A percentile compares a stretch with the other conserved stretches of the same genome.
Evolutionary conservation across 2,888 invertebrate genomes (phyloP).

Genomic region (Dynastes tityus): DNA sequence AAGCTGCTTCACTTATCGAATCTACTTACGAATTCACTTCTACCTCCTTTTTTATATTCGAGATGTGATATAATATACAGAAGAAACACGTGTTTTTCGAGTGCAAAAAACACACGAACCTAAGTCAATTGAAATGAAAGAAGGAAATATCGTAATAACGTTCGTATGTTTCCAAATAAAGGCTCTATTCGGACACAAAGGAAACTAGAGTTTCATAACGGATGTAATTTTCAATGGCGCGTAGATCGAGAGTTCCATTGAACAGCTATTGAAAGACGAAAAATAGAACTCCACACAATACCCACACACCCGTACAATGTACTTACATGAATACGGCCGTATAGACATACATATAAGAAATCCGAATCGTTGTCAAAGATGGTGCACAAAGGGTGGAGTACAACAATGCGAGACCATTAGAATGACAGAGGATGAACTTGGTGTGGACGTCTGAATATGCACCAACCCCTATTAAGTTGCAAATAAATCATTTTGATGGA

Average conservation of each 20-base stretch:
- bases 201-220: slow-evolving; percentile 43
- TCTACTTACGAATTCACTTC: neutral
- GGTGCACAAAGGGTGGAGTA: slow-evolving; percentile 24
- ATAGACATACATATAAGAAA: slow-evolving; percentile 19
- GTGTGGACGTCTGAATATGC: slow-evolving; percentile 26
- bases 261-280: slow-evolving; percentile 32
- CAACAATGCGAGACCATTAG: slow-evolving; percentile 29
- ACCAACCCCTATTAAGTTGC: slow-evolving; percentile 13
- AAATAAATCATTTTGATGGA: slow-evolving; percentile 36
- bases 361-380: slow-evolving; percentile 38
- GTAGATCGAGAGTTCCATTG: slow-evolving; percentile 35
- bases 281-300: slow-evolving; percentile 31
- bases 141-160: neutral
- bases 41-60: neutral
- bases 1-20: no score
- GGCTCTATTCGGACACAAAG: slow-evolving; percentile 38
- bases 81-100: slow-evolving; percentile 4
- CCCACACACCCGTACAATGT: neutral
- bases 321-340: neutral
- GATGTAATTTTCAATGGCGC: slow-evolving; percentile 42
- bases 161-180: slow-evolving; percentile 40
- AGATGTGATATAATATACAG: neutral
- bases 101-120: neutral
- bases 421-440: slow-evolving; percentile 28
- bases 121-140: neutral